Evolutionary conservation across 2,888 invertebrate species (phyloP).

Genomic region (Hirtodrosophila duncani): DNA sequence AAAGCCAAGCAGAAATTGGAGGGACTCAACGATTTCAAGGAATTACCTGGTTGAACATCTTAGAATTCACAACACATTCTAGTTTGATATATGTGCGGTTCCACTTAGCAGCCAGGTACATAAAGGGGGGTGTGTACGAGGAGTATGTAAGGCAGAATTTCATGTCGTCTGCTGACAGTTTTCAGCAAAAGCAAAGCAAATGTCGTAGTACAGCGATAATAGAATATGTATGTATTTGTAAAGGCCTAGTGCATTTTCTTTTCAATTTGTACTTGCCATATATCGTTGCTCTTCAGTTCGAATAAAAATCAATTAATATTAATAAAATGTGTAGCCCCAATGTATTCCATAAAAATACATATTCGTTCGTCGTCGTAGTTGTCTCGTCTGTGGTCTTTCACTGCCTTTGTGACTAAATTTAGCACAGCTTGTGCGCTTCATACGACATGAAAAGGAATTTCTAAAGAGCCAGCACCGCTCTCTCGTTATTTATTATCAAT

Average conservation of each 20-base stretch:
- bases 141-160: too few species aligned
- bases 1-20: too few species aligned
- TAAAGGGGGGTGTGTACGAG: too few species aligned
- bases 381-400: too few species aligned
- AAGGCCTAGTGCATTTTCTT: constrained; percentile 4
- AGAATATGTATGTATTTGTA: constrained; percentile 37
- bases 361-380: too few species aligned
- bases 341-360: background rate
- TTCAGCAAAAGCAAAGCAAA: constrained; percentile 11
- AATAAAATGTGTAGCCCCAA: constrained; percentile 26
- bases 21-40: too few species aligned
- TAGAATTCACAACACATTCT: too few species aligned
- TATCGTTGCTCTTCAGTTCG: background rate
- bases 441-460: background rate
- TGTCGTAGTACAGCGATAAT: constrained; percentile 20
- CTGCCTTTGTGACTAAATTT: constrained; percentile 36
- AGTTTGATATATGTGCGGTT: too few species aligned
- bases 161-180: constrained; percentile 4
- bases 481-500: constrained; percentile 4
- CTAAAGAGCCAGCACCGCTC: constrained; percentile 3
- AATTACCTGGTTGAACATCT: too few species aligned
- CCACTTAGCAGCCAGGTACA: too few species aligned
- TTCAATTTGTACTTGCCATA: constrained; percentile 9
- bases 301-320: constrained; percentile 36
- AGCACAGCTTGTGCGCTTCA: constrained; percentile 13